These are phyloP conservation scores for Patagioenas fasciata DNA, from an alignment of 2,113 vertebrate genomes.

Conservation along the genomic window DNA sequence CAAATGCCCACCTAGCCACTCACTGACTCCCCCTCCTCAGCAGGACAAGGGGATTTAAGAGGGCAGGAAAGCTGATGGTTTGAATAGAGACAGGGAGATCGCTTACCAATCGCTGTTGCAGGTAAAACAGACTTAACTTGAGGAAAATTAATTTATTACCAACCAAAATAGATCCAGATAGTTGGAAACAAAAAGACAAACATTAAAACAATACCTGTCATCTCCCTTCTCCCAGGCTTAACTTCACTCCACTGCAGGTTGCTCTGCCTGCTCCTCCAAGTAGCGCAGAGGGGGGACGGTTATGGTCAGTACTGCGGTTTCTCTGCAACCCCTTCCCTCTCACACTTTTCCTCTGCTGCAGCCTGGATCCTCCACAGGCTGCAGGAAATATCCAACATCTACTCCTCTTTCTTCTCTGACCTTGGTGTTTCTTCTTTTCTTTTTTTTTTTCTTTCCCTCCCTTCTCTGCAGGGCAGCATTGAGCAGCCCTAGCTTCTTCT, in stretches of 20 bases:
- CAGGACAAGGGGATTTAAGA: not conserved
- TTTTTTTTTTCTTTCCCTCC: not conserved
- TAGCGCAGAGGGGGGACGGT: accelerated
- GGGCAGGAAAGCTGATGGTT: not conserved
- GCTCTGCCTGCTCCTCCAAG: not conserved
- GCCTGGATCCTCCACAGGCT: not conserved
- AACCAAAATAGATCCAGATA: not conserved
- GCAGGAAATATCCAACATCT: not conserved
- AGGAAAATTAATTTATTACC: not conserved
- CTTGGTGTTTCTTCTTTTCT: not conserved
- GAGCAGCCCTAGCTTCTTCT: not conserved
- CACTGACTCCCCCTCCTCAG: not conserved
- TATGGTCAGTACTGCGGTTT: not conserved
- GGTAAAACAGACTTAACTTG: not conserved
- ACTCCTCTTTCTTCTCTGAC: not conserved
- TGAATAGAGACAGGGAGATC: not conserved
- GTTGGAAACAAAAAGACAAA: not conserved
- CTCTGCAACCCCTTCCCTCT: not conserved
- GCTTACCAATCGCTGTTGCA: not conserved
- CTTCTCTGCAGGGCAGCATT: not conserved
- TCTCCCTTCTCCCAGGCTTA: not conserved
- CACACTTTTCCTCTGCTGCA: not conserved
- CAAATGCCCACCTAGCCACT: not conserved
- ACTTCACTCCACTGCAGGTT: not conserved
- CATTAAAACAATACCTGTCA: not conserved